Conservation (phyloP, 1,140 invertebrate genomes). For the Drosophila azteca region DNA sequence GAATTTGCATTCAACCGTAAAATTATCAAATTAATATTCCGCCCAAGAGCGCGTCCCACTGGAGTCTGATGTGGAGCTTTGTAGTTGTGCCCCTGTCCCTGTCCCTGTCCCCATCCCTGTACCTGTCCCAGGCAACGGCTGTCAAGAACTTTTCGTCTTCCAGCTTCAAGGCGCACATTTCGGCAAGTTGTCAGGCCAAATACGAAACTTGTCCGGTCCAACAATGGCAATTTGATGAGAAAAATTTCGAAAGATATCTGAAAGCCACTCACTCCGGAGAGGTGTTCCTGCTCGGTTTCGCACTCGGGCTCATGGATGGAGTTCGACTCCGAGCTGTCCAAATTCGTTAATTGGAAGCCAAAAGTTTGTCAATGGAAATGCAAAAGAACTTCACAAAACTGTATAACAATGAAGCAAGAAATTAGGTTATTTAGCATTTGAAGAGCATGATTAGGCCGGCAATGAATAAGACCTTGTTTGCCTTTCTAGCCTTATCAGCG, state of each 20-base stretch:
- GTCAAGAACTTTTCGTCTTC: slow-evolving; percentile 50
- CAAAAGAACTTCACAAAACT: slow-evolving; percentile 29
- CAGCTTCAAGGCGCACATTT: slow-evolving; percentile 50
- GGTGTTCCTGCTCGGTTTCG: slow-evolving; percentile 10
- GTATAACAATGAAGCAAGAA: slow-evolving; percentile 38
- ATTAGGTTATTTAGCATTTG: slow-evolving; percentile 32
- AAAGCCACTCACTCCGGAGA: slow-evolving; percentile 15
- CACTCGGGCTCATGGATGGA: too few relatives aligned
- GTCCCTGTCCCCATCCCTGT: slow-evolving; percentile 19
- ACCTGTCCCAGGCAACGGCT: slow-evolving; percentile 58
- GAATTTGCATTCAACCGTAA: slow-evolving; percentile 77
- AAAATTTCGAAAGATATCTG: slow-evolving; percentile 60
- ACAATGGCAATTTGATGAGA: slow-evolving; percentile 72
- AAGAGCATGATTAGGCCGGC: slow-evolving; percentile 10
- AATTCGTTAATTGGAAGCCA: slow-evolving; percentile 64
- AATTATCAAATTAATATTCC: slow-evolving; percentile 81
- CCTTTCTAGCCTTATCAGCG: neutral
- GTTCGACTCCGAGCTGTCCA: slow-evolving; percentile 16
- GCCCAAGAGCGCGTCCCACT: slow-evolving; percentile 30
- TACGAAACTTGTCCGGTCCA: slow-evolving; percentile 52
- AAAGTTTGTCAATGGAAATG: slow-evolving; percentile 56
- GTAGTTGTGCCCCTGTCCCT: neutral
- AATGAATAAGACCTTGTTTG: slow-evolving; percentile 1
- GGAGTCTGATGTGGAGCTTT: neutral
- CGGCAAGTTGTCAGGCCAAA: slow-evolving; percentile 72